Evolutionary conservation across 2,888 invertebrate species (phyloP), one percentile per base, ranked within the genome.

Genomic region (Euproctis similis): DNA sequence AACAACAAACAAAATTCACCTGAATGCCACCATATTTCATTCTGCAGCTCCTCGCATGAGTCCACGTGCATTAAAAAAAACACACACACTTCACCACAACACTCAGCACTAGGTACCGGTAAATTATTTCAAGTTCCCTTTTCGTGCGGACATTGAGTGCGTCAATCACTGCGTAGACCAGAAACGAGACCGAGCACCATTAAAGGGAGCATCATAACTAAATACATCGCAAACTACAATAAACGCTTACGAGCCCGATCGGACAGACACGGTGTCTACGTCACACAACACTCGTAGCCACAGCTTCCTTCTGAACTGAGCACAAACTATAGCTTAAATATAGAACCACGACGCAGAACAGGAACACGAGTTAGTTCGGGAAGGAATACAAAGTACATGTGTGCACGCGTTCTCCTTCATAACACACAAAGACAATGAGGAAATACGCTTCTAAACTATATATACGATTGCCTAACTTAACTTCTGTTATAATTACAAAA

Each of bases 241-340:
- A 56, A 49, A 46, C 50, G 53, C 59, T 58, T 47, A 49, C 48
- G 56, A 53, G 47, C 44, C 54, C 53, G 48, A 52, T 53, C 60
- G n/a, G 56, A 46, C 59, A 41, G 33, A 43, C 59, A n/a, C n/a
- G n/a, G n/a, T n/a, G n/a, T n/a, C n/a, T 54, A 69, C 76, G 74
- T 76, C 78, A 72, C 66, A 63, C 66, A 63, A 59, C 67, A 48
- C 51, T 56, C 53, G 53, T 48, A 54, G 59, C 55, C 52, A 53
- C 46, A 53, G 59, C 56, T 80, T 73, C 75, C 71, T 71, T 71
- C 68, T 63, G 63, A 69, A 56, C 65, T 47, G 67, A 67, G 70
- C 72, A 69, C 72, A 65, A 65, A 75, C 71, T 59, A 62, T 61
- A 64, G 75, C 59, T 72, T 81, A 81, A 78, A 80, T 81, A 77